phyloP scores from a whole-genome alignment of 2,113 vertebrate genomes.

The Leptobrachium ailaonicum region DNA sequence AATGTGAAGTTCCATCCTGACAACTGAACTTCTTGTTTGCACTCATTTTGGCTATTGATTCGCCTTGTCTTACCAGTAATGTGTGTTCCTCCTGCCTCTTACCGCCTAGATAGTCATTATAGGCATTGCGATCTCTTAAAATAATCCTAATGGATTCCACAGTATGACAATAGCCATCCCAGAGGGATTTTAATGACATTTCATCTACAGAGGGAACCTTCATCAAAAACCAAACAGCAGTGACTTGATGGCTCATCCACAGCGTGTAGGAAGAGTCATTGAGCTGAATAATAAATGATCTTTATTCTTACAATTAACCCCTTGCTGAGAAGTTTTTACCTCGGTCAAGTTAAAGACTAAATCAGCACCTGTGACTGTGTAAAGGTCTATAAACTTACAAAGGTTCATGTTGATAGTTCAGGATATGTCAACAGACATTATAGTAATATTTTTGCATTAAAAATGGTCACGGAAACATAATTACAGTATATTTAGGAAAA shows the following conservation, averaged over 20 bases:
- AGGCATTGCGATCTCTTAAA: not conserved
- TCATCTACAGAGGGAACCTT: conserved; percentile 46
- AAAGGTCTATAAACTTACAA: not conserved
- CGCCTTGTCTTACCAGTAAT: too few species aligned
- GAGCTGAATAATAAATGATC: conserved; percentile 58
- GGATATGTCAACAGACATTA: too few species aligned
- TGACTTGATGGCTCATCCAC: conserved; percentile 54
- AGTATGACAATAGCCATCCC: conserved; percentile 23
- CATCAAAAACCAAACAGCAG: conserved; percentile 29
- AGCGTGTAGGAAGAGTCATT: conserved; percentile 54
- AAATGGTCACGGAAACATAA: too few species aligned
- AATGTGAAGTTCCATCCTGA: too few species aligned
- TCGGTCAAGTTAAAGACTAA: conserved; percentile 50
- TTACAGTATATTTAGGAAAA: too few species aligned
- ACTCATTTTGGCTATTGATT: too few species aligned
- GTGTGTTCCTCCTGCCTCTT: too few species aligned
- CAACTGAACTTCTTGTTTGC: too few species aligned
- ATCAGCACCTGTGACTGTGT: not conserved
- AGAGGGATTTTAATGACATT: conserved; percentile 35
- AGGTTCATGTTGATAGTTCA: too few species aligned
- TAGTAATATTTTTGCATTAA: too few species aligned
- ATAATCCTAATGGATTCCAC: not conserved
- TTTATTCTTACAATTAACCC: conserved; percentile 56
- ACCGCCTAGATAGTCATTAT: not conserved
- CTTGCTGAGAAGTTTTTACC: conserved; percentile 49